Percentiles rank a stretch among this genome's conserved stretches.
Evolutionary conservation across 1,140 invertebrate genomes (phyloP).

Genomic region (Hormaphis cornu): DNA sequence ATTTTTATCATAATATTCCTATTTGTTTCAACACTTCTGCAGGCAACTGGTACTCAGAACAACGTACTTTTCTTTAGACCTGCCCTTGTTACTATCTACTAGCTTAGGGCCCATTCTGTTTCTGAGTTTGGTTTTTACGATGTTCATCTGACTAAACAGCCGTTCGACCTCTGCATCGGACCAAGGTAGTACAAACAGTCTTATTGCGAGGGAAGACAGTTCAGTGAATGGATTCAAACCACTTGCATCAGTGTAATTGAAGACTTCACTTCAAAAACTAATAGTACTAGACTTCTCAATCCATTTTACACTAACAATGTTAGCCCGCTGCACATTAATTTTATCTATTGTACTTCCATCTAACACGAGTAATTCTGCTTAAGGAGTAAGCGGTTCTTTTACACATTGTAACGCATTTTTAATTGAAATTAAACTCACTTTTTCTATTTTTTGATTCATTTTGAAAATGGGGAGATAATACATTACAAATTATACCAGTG

Average conservation of each 20-base stretch:
- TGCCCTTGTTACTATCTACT: background rate
- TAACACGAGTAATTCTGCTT: background rate
- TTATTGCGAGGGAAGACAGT: background rate
- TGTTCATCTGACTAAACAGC: slow-evolving; percentile 36
- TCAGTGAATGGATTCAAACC: background rate
- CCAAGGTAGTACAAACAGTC: slow-evolving; percentile 29
- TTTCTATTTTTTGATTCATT: background rate
- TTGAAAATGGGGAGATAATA: background rate
- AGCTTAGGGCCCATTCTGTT: background rate
- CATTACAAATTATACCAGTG: background rate
- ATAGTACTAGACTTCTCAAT: background rate
- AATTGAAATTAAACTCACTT: background rate
- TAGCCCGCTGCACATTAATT: background rate
- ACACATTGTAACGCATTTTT: background rate
- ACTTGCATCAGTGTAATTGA: background rate
- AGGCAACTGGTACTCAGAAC: background rate
- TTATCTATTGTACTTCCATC: background rate
- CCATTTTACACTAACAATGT: background rate
- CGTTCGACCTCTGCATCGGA: slow-evolving; percentile 36
- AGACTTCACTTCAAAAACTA: background rate
- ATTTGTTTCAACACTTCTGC: background rate
- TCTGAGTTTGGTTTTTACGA: slow-evolving; percentile 33
- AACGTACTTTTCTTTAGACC: background rate
- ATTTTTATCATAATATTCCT: background rate
- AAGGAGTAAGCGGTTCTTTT: background rate